Base-by-base conservation (phyloP, 2,797 vertebrate genomes). In the Nyctibius grandis region DNA sequence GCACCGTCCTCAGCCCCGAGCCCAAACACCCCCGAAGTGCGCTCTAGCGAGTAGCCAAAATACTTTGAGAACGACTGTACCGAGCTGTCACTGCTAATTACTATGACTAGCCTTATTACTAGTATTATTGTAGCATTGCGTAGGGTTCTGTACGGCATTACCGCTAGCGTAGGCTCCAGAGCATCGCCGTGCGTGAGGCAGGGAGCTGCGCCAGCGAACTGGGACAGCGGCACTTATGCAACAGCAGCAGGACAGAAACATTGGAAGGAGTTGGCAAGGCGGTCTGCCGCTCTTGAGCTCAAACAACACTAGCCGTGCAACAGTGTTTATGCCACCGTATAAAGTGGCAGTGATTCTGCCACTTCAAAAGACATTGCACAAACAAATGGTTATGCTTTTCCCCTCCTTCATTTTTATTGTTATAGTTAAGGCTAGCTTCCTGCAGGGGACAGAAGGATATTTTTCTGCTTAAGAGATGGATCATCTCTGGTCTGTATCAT, bases 141-240 rank as follows among this genome's bases (percentile, higher is more conserved):
- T 13, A 31, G 78, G 17, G 29, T 38, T 34, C 50, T 45, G 57
- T 9, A 51, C 78, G 72, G 75, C 92, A 91, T 91, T 95, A 88
- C 91, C 95, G 85, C 77, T 19, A 87, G 53, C 23, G 91, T 50
- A 42, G 87, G 45, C 75, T 93, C 65, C 82, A 12, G 81, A 80
- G 91, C 95, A 88, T 85, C 88, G 14, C 20, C 48, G 48, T 15
- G 72, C 64, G 1, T 20, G 12, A 81, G 65, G 88, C 80, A 20
- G 74, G 64, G 73, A 92, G 91, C 92, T 64, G 91, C 95, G 69
- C 85, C 22, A 56, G 93, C 94, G 88, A 96, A 96, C 60, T 92
- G 93, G 95, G 93, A 19, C 96, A 89, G 60, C 15, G 28, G 93
- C 76, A 10, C 91, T 97, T 95, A 93, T 64, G 13, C 96, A 96